Evolutionary conservation across 2,797 vertebrate genomes (phyloP).

Genomic region (Pelodytes ibericus): DNA sequence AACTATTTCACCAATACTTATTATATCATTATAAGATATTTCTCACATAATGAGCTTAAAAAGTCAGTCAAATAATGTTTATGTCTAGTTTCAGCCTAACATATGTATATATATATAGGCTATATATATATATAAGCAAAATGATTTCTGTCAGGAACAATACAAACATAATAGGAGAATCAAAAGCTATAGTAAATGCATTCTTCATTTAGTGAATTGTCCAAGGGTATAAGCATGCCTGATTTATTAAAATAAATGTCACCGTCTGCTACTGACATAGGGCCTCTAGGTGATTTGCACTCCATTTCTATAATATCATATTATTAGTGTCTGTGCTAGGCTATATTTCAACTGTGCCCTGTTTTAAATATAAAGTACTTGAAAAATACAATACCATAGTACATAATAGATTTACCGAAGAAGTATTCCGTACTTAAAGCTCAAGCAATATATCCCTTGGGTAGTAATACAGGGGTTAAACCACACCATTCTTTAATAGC

Average conservation of each 20-base stretch:
- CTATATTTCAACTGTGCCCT: neutral
- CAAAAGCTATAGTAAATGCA: too few relatives aligned
- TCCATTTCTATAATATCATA: neutral
- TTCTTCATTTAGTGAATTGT: neutral
- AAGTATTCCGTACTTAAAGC: conserved; percentile 11
- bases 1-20: too few relatives aligned
- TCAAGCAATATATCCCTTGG: conserved; percentile 8
- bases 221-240: neutral
- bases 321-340: neutral
- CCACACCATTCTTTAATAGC: conserved; percentile 11
- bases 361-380: neutral
- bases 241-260: neutral
- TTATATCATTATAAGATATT: too few relatives aligned
- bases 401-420: neutral
- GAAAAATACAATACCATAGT: neutral
- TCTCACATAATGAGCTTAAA: too few relatives aligned
- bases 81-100: too few relatives aligned
- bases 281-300: too few relatives aligned
- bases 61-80: too few relatives aligned
- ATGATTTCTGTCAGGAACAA: too few relatives aligned
- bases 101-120: too few relatives aligned
- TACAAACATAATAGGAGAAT: too few relatives aligned
- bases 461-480: conserved; percentile 17
- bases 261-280: too few relatives aligned
- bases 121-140: too few relatives aligned